phyloP scores from a whole-genome alignment of 2,113 vertebrate species.

The Xiphophorus couchianus region DNA sequence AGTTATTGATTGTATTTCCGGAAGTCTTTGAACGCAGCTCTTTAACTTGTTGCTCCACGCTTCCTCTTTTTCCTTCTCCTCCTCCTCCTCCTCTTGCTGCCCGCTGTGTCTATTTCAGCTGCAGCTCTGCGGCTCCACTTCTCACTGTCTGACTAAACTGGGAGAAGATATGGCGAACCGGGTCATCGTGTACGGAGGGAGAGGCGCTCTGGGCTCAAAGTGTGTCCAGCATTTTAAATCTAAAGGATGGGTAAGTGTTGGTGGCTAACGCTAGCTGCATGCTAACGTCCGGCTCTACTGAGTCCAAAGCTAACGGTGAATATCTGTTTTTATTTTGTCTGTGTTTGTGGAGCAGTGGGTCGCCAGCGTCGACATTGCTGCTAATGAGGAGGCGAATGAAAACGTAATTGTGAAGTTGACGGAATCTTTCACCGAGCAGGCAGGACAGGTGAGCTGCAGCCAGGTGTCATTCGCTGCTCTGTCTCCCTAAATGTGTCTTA shows the following conservation, averaged over 20 bases:
- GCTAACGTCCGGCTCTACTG: conserved; percentile 6
- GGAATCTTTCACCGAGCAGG: conserved; percentile 89
- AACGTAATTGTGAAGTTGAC: conserved; percentile 85
- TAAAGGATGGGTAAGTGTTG: conserved; percentile 85
- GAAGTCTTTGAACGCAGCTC: conserved; percentile 50
- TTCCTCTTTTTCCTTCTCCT: conserved; percentile 31
- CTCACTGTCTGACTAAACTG: background rate
- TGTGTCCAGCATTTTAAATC: conserved; percentile 87
- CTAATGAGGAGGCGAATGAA: conserved; percentile 88
- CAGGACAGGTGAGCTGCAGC: conserved; percentile 85
- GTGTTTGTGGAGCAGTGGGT: conserved; percentile 85
- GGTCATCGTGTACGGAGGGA: conserved; percentile 90
- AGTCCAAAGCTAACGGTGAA: background rate
- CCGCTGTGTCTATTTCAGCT: background rate
- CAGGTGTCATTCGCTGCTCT: background rate
- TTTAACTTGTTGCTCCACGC: conserved; percentile 57
- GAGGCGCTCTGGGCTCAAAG: conserved; percentile 87
- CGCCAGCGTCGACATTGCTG: conserved; percentile 87
- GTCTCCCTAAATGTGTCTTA: background rate
- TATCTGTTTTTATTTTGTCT: background rate
- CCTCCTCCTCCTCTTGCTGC: conserved; percentile 3
- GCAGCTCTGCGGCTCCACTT: background rate
- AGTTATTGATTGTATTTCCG: background rate
- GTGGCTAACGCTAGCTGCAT: background rate
- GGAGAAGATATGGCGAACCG: conserved; percentile 68